phyloP scores from a whole-genome alignment of 2,113 vertebrate genomes.

The Psephotus haematonotus region DNA sequence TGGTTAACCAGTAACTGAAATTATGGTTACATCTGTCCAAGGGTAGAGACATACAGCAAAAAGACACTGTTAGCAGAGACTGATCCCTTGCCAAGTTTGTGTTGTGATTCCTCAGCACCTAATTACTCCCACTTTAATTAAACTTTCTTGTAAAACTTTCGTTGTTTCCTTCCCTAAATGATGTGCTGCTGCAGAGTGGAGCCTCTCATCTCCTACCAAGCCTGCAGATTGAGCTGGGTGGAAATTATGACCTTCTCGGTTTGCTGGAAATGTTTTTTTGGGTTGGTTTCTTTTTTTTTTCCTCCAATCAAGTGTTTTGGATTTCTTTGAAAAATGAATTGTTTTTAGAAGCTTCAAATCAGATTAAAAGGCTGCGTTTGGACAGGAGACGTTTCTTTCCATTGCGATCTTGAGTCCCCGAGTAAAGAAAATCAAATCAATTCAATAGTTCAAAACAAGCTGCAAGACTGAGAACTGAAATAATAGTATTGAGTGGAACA shows the following conservation, averaged over 20 bases:
- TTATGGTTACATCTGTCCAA: constrained; percentile 33
- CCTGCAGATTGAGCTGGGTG: not conserved
- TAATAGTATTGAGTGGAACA: not conserved
- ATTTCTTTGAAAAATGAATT: not conserved
- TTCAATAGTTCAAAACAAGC: not conserved
- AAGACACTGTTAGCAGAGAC: constrained; percentile 29
- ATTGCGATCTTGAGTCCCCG: not conserved
- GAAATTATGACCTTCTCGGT: constrained; percentile 16
- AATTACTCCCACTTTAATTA: constrained; percentile 57
- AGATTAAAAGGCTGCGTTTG: not conserved
- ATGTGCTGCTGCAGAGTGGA: constrained; percentile 21
- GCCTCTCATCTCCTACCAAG: constrained; percentile 34
- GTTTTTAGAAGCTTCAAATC: not conserved
- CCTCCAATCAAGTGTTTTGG: not conserved
- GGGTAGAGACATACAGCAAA: constrained; percentile 39
- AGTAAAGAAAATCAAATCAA: not conserved
- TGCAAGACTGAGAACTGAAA: not conserved
- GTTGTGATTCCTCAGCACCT: constrained; percentile 47
- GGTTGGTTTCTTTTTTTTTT: not conserved
- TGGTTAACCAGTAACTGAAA: constrained; percentile 65
- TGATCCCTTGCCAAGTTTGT: constrained; percentile 1
- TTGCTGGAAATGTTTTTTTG: not conserved
- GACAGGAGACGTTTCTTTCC: not conserved
- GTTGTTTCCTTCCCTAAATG: constrained; percentile 32
- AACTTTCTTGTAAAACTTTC: constrained; percentile 33